A percentile compares a stretch with the other conserved stretches of the same genome.
These are phyloP conservation scores for Sebastes dallii DNA, from an alignment of 2,797 vertebrate genomes.

Conservation along the genomic window DNA sequence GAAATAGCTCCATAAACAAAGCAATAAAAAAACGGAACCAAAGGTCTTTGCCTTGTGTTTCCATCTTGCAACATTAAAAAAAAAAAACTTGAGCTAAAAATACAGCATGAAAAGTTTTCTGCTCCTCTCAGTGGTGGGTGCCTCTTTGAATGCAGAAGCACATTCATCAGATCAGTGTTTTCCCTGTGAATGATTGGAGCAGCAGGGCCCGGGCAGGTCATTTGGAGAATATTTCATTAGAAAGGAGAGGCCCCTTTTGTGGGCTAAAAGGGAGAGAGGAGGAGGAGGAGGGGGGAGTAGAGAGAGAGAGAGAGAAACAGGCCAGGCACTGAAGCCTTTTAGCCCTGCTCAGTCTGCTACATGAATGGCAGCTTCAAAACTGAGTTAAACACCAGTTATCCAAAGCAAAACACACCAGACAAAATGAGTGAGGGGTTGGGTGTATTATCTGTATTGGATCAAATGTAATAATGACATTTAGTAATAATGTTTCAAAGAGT, in stretches of 20 bases:
- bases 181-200: slow-evolving; percentile 68
- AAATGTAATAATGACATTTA: neutral
- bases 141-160: slow-evolving; percentile 36
- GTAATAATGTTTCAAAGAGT: neutral
- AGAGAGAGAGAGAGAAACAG: neutral
- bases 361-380: slow-evolving; percentile 39
- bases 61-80: neutral
- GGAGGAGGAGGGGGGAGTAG: neutral
- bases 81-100: neutral
- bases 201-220: slow-evolving; percentile 69
- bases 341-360: neutral
- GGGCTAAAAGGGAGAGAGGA: slow-evolving; percentile 15
- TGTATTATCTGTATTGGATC: neutral
- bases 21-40: neutral
- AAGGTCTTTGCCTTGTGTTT: neutral
- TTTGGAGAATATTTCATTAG: slow-evolving; percentile 80
- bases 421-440: neutral
- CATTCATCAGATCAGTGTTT: slow-evolving; percentile 77
- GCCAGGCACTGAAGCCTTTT: slow-evolving; percentile 13
- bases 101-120: neutral
- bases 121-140: neutral
- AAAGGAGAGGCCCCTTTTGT: slow-evolving; percentile 71
- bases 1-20: neutral
- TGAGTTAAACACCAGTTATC: neutral
- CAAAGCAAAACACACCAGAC: neutral